phyloP scores from a whole-genome alignment of 2,113 vertebrate species.

The Callorhinus ursinus region DNA sequence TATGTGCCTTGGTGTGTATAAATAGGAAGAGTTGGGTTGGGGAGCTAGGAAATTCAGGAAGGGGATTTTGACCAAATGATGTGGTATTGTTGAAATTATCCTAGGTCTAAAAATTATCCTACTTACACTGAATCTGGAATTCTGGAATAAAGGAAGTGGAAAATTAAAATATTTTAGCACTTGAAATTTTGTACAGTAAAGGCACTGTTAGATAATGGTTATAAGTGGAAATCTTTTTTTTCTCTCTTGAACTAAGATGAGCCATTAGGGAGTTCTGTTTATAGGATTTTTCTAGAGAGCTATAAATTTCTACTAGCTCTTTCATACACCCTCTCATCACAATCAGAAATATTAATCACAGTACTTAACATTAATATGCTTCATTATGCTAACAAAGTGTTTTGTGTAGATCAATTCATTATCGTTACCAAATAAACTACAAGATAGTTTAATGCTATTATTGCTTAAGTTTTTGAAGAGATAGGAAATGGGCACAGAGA shows the following conservation, averaged over 20 bases:
- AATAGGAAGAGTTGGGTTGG: neutral
- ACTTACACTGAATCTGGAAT: neutral
- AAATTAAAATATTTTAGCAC: neutral
- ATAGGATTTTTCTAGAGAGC: neutral
- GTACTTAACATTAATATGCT: slow-evolving; percentile 28
- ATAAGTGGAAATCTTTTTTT: neutral
- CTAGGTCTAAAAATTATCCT: neutral
- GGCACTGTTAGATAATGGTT: neutral
- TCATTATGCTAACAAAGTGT: neutral
- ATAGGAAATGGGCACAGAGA: neutral
- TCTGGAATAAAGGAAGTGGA: neutral
- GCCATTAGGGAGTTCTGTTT: neutral
- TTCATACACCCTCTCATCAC: neutral
- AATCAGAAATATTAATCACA: neutral
- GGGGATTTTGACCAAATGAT: neutral
- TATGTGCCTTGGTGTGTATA: neutral
- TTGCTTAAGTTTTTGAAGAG: neutral
- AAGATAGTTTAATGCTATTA: neutral
- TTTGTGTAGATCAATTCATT: neutral
- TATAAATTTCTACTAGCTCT: neutral
- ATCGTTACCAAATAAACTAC: slow-evolving; percentile 29
- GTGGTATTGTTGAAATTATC: neutral
- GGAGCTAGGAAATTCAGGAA: neutral
- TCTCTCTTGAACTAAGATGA: neutral
- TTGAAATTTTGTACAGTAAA: neutral